Evolutionary conservation across 2,888 invertebrate genomes (phyloP), one percentile per base, ranked within the genome.

Genomic region (Oxystoma pomonae): DNA sequence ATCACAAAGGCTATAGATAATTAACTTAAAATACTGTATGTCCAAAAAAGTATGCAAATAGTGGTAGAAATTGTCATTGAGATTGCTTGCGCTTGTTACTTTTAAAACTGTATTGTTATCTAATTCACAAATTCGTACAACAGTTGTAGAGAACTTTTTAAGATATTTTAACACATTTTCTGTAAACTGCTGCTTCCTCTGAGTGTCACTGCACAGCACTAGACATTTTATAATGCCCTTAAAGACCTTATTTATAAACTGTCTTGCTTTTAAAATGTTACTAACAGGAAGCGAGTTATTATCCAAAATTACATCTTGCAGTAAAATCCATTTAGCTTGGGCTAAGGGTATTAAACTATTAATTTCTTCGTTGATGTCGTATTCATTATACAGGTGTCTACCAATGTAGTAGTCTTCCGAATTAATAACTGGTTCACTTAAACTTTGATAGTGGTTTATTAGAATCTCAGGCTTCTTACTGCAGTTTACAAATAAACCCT

Each of bases 11-110:
- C 67, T 63, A 35, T 66, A 50, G 35, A 71, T 57, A 7, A 68
- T 50, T 7, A 73, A 57, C 16, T 72, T 49, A 63, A 72, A 70
- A 62, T 70, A 74, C 1, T 73, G 68, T 1, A 74, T 64, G 55
- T 76, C 76, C 51, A 73, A 64, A 64, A 70, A 71, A 50, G 70
- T 64, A 58, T 76, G 76, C 59, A 74, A 71, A 66, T 75, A 76
- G 52, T 73, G 72, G 66, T 70, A 70, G 50, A 73, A 57, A 1
- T 72, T 71, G 58, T 68, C 70, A 56, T 67, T 69, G 16, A 58
- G 50, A 58, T 71, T 68, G 21, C 55, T 66, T 18, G 67, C 18
- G 64, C 60, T 58, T 60, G 62, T 55, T 65, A 68, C 58, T 68
- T 70, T 73, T 57, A 71, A 57, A 20, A 72, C 52, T 59, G 70